A percentile compares a stretch with the other conserved stretches of the same genome.
These are phyloP conservation scores for Parus major DNA, from an alignment of 2,113 vertebrate species.

Conservation along the genomic window DNA sequence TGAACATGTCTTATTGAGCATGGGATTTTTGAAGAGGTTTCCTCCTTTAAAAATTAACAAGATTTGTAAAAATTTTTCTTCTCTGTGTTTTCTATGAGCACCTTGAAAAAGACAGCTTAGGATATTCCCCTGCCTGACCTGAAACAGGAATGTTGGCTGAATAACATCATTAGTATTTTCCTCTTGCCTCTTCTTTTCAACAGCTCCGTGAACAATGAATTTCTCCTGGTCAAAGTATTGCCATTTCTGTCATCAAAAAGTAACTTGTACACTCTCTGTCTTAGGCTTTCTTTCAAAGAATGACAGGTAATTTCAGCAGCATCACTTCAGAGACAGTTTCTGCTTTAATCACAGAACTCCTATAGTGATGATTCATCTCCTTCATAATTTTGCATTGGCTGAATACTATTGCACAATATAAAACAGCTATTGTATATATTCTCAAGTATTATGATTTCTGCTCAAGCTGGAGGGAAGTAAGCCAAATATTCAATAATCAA, in stretches of 20 bases:
- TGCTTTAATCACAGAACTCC: conserved; percentile 11
- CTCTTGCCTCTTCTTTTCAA: conserved; percentile 16
- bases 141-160: not conserved
- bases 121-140: not conserved
- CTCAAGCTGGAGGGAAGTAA: not conserved
- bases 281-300: not conserved
- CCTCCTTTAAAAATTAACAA: not conserved
- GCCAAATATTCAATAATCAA: not conserved
- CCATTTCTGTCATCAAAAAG: conserved; percentile 32
- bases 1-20: not conserved
- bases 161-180: conserved; percentile 7
- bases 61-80: not conserved
- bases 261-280: not conserved
- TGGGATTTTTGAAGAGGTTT: not conserved
- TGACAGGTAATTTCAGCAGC: conserved; percentile 54
- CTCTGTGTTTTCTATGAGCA: not conserved
- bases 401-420: not conserved
- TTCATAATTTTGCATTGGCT: conserved; percentile 7
- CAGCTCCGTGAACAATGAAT: not conserved
- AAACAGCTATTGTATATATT: not conserved
- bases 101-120: not conserved
- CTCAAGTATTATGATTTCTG: not conserved
- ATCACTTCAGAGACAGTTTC: conserved; percentile 14
- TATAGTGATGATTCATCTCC: conserved; percentile 30
- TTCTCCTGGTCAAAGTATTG: conserved; percentile 17